Conservation (phyloP, 2,888 invertebrate species). For the Chelonus formosanus region DNA sequence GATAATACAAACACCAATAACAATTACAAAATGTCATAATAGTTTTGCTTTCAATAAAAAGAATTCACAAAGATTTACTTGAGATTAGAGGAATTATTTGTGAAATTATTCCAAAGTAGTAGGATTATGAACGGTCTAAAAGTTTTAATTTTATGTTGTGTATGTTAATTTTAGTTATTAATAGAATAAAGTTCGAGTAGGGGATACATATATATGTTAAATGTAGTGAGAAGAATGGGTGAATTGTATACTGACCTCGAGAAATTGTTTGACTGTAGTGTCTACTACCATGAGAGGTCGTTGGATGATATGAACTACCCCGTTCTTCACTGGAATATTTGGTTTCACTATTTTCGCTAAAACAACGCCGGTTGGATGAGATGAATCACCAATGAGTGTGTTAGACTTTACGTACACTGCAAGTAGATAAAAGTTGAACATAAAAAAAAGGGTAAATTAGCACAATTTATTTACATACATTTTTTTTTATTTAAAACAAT, state of each 20-base stretch:
- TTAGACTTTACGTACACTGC: slow-evolving; percentile 87
- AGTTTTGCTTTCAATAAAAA: no score
- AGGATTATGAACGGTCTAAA: neutral
- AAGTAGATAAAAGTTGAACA: slow-evolving; percentile 39
- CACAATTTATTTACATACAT: slow-evolving; percentile 28
- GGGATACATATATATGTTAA: neutral
- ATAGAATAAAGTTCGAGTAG: neutral
- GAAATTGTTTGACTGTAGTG: slow-evolving; percentile 84
- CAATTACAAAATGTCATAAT: neutral
- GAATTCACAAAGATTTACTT: no score
- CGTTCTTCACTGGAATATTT: slow-evolving; percentile 92
- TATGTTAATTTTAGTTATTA: neutral
- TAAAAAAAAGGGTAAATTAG: neutral
- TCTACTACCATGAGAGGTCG: slow-evolving; percentile 92
- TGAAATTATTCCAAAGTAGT: neutral
- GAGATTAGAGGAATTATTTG: neutral
- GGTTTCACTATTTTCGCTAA: slow-evolving; percentile 87
- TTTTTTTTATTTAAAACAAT: no score
- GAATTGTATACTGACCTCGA: slow-evolving; percentile 75
- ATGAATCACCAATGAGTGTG: slow-evolving; percentile 79
- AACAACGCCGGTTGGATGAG: slow-evolving; percentile 84
- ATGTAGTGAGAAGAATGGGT: neutral
- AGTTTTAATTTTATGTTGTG: neutral
- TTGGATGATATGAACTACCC: slow-evolving; percentile 92
- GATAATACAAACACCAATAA: neutral